Evolutionary conservation across 2,888 invertebrate genomes (phyloP), one percentile per base, ranked within the genome.

Genomic region (Ophion costatus): DNA sequence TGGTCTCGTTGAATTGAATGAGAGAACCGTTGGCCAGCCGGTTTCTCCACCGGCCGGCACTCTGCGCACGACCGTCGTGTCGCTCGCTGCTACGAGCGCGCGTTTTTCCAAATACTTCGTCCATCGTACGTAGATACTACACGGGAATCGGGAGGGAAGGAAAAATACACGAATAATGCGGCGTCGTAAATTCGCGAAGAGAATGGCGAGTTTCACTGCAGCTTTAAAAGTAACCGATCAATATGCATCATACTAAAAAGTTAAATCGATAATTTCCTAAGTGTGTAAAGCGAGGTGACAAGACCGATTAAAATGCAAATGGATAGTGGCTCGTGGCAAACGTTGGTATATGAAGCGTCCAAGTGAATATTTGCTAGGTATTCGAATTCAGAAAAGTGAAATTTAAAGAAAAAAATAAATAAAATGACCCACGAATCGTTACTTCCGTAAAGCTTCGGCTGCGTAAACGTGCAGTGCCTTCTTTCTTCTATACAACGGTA

Each of bases 11-110:
- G 77, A 83, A 88, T 86, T 88, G 88, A 90, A 91, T 88, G 89
- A 87, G 86, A 88, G 87, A 86, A 82, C 76, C 81, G 83, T 77
- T 82, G 86, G 79, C 86, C 80, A 83, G 79, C 84, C 84, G 86
- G 86, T 88, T 84, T 80, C 76, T 51, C 79, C 69, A 87, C 90
- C 91, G 90, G 90, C 90, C 90, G 91, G 92, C 92, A 93, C 90
- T 93, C 90, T 88, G 92, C 91, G 92, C 89, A 90, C 90, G 90
- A 89, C 90, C 91, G 92, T 90, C 92, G 92, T 87, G 91, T 88
- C 90, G 92, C 84, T 86, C 89, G 89, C 45, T 45, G 11, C 87
- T 86, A 80, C 85, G 85, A 64, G 82, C 77, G 74, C 74, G 70
- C 79, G 80, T 66, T 67, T 63, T 64, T 42, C 73, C 73, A 67